Evolutionary conservation across 2,113 vertebrate species (phyloP), one percentile per base, ranked within the genome.

Genomic region (Sorex araneus): DNA sequence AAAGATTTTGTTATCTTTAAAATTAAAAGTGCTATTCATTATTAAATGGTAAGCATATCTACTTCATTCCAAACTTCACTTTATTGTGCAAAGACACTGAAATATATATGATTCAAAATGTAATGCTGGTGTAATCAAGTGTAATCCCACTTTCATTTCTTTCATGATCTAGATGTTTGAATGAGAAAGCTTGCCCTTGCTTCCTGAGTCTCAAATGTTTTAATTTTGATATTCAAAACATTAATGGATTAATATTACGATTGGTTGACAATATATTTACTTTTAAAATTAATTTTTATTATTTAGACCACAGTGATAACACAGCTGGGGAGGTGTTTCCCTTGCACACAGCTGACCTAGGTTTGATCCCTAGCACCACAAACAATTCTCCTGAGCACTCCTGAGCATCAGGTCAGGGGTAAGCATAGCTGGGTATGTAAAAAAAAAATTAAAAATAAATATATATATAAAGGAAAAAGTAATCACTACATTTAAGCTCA

Each of bases 231-330:
- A 81, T 25, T 80, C 28, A 40, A 8, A 70, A 2, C 15, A 3
- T 23, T 90, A 71, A 73, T 43, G 74, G 8, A 94, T 78, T 93
- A 84, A 84, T 66, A 96, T 79, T 96, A 32, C 36, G 95, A 43
- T 86, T 92, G 25, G 76, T 89, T 96, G 93, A 96, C 74, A 95
- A 95, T 97, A 92, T 87, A 93, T n/a, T 34, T 93, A 28, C 70
- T 36, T 91, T 84, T 71, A 92, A 74, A 81, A 50, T 43, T 63
- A 0, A 9, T 54, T 78, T 84, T 8, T 87, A 32, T 43, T 60
- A 54, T 32, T 94, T 19, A 19, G 18, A 8, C 57, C 21, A 60
- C 19, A 60, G 57, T 19, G 57, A 60, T 60, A 60, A 23, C 57
- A 60, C 57, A 60, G 18, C 19, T 21, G 57, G 18, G 21, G 21